Percentiles rank a stretch among this genome's conserved stretches.
phyloP scores from a whole-genome alignment of 2,888 invertebrate genomes.

The Schizaphis graminum region DNA sequence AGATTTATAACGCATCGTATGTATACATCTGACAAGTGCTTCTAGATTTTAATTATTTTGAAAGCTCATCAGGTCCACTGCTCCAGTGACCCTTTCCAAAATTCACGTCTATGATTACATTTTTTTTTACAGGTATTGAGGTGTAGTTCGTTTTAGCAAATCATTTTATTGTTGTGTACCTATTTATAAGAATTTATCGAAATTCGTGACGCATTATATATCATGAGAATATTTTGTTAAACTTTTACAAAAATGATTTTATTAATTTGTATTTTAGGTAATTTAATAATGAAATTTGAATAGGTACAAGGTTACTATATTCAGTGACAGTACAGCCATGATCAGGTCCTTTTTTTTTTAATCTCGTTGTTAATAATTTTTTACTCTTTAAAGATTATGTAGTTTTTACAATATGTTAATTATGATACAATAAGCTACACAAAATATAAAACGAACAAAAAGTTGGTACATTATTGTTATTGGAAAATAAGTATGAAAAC shows the following conservation, averaged over 20 bases:
- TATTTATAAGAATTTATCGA: background rate
- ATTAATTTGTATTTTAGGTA: background rate
- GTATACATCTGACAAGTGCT: background rate
- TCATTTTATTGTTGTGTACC: background rate
- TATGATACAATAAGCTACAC: too few relatives aligned
- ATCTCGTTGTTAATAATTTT: too few relatives aligned
- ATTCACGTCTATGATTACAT: background rate
- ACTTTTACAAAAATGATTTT: background rate
- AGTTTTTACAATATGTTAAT: too few relatives aligned
- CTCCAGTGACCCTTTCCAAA: background rate
- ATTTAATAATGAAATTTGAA: background rate
- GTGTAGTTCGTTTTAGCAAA: background rate
- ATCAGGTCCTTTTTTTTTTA: too few relatives aligned
- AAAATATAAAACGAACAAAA: too few relatives aligned
- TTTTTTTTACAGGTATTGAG: background rate
- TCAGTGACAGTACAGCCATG: too few relatives aligned
- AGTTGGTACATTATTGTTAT: too few relatives aligned
- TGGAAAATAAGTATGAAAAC: too few relatives aligned
- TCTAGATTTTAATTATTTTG: background rate
- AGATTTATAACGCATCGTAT: background rate
- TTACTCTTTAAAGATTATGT: too few relatives aligned
- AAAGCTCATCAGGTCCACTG: background rate
- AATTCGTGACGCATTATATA: background rate
- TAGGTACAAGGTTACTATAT: background rate
- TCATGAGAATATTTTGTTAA: background rate